These are phyloP conservation scores for Montifringilla adamsi DNA, from an alignment of 2,113 vertebrate genomes.

Conservation along the genomic window DNA sequence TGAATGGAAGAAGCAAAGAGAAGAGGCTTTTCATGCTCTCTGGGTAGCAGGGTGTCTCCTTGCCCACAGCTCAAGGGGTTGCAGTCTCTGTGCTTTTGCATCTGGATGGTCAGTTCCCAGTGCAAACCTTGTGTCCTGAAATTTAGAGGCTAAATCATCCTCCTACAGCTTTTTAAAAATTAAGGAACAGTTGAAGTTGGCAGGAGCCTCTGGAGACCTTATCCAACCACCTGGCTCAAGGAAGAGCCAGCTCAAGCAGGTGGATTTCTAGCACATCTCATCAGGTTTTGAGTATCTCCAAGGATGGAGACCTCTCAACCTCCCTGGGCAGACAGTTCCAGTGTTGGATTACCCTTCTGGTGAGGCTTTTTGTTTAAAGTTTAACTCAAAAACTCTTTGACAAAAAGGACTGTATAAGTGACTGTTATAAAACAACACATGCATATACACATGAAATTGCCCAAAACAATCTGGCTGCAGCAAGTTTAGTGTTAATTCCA, in stretches of 20 bases:
- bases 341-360: background rate
- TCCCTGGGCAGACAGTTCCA: background rate
- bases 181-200: background rate
- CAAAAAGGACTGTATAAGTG: background rate
- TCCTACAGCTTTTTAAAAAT: background rate
- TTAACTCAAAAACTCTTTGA: background rate
- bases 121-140: background rate
- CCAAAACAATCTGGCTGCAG: background rate
- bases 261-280: background rate
- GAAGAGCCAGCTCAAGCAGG: background rate
- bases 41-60: background rate
- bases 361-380: background rate
- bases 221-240: background rate
- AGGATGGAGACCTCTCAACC: background rate
- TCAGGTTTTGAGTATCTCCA: background rate
- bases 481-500: background rate
- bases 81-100: background rate
- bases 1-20: background rate
- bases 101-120: background rate
- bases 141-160: background rate
- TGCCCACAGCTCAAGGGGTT: background rate
- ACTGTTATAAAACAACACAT: background rate
- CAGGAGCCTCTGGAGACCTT: background rate
- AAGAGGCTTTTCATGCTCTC: background rate
- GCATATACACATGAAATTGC: background rate